Conservation (phyloP, 2,888 invertebrate genomes). For the Drosophila anceps region DNA sequence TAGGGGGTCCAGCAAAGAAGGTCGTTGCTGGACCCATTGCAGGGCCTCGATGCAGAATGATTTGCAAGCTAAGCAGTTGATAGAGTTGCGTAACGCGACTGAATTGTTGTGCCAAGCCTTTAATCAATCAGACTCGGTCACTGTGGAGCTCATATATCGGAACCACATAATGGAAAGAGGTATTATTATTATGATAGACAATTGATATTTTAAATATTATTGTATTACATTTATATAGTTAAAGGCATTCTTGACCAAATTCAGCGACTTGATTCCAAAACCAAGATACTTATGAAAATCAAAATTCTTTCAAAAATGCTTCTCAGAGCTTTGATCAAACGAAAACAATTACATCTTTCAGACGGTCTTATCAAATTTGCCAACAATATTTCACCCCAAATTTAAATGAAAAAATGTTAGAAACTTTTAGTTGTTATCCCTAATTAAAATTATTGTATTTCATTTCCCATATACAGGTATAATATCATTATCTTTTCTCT, state of each 20-base stretch:
- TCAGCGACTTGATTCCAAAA: slow-evolving; percentile 18
- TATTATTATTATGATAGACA: neutral
- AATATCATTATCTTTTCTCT: too few species aligned
- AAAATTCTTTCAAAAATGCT: slow-evolving; percentile 31
- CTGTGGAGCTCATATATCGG: slow-evolving; percentile 11
- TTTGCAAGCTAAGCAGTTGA: neutral
- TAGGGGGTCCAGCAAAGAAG: slow-evolving; percentile 29
- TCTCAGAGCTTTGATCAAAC: slow-evolving; percentile 10
- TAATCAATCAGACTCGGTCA: neutral
- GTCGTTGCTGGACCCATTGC: slow-evolving; percentile 40
- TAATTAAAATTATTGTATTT: neutral
- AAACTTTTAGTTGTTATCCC: slow-evolving; percentile 2
- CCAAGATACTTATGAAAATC: slow-evolving; percentile 16
- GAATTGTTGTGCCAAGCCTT: slow-evolving; percentile 1
- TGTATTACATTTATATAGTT: slow-evolving; percentile 28
- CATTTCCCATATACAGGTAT: neutral
- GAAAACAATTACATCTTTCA: slow-evolving; percentile 14
- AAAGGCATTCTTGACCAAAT: slow-evolving; percentile 28
- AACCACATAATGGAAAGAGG: slow-evolving; percentile 31
- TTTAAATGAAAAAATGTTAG: neutral
- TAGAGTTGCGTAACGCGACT: neutral
- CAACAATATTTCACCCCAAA: neutral
- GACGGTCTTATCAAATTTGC: neutral
- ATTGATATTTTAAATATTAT: neutral
- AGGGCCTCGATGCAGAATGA: slow-evolving; percentile 14